Evolutionary conservation across 2,797 vertebrate genomes (phyloP).

Genomic region (Triplophysa yarkandensis): DNA sequence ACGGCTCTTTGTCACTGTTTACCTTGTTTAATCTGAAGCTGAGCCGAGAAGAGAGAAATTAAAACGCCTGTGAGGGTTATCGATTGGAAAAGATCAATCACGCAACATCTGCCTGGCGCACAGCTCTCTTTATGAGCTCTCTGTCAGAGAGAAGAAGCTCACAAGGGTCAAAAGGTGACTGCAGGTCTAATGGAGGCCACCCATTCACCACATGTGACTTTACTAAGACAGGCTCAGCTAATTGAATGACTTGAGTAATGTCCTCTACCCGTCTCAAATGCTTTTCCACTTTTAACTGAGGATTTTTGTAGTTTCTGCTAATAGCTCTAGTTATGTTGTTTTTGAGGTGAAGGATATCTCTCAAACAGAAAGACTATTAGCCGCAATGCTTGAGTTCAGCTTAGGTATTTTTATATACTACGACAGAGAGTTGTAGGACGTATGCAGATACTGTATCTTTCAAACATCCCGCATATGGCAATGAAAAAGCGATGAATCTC

Average conservation of each 20-base stretch:
- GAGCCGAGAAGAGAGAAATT: constrained; percentile 45
- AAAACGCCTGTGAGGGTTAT: constrained; percentile 35
- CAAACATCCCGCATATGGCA: constrained; percentile 34
- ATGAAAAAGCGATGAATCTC: constrained; percentile 41
- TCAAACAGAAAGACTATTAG: background rate
- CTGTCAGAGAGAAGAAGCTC: constrained; percentile 27
- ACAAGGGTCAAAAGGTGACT: constrained; percentile 48
- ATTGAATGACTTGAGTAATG: constrained; percentile 30
- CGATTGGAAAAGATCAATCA: constrained; percentile 43
- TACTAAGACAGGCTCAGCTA: constrained; percentile 21
- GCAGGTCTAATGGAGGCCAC: constrained; percentile 36
- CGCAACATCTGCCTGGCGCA: constrained; percentile 2
- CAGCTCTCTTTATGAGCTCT: constrained; percentile 47
- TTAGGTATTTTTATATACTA: background rate
- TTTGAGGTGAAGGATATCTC: background rate
- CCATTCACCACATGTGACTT: constrained; percentile 22
- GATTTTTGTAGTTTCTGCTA: no score
- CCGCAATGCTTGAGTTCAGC: background rate
- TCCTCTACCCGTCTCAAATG: background rate
- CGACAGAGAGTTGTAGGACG: background rate
- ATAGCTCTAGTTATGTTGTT: no score
- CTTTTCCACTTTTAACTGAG: no score
- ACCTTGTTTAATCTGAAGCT: constrained; percentile 43
- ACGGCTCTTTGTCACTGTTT: constrained; percentile 16
- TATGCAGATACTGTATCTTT: background rate